These are phyloP conservation scores for Meiosimyza decipiens DNA, from an alignment of 2,888 invertebrate species.

Conservation along the genomic window DNA sequence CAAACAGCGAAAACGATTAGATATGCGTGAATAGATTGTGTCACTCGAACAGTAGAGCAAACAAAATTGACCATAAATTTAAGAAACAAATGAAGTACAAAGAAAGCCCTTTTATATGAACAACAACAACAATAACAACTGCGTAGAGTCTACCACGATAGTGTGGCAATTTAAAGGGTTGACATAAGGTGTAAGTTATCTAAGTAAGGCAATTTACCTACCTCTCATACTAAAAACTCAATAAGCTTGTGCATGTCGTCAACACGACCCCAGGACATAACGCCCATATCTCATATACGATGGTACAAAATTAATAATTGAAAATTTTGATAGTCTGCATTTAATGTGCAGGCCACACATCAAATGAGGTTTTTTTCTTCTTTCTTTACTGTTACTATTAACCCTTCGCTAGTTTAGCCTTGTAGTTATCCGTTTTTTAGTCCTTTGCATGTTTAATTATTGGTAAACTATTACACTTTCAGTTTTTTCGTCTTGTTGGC, in stretches of 20 bases:
- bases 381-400: neutral
- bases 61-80: constrained; percentile 54
- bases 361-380: neutral
- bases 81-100: constrained; percentile 39
- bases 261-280: constrained; percentile 41
- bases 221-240: neutral
- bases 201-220: constrained; percentile 7
- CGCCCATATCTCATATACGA: constrained; percentile 14
- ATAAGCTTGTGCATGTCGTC: constrained; percentile 34
- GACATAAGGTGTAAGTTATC: constrained; percentile 42
- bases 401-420: neutral
- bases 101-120: neutral
- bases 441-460: constrained; percentile 54
- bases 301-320: constrained; percentile 25
- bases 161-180: constrained; percentile 48
- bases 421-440: constrained; percentile 44
- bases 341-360: constrained; percentile 28
- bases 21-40: constrained; percentile 27
- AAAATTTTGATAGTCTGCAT: constrained; percentile 29
- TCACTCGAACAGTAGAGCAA: constrained; percentile 36
- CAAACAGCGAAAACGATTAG: constrained; percentile 10
- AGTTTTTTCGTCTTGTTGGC: constrained; percentile 26
- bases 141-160: neutral
- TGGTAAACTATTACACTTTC: constrained; percentile 41
- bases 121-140: neutral